Base-by-base conservation (phyloP, 2,888 invertebrate species). In the Trichogramma evanescens region DNA sequence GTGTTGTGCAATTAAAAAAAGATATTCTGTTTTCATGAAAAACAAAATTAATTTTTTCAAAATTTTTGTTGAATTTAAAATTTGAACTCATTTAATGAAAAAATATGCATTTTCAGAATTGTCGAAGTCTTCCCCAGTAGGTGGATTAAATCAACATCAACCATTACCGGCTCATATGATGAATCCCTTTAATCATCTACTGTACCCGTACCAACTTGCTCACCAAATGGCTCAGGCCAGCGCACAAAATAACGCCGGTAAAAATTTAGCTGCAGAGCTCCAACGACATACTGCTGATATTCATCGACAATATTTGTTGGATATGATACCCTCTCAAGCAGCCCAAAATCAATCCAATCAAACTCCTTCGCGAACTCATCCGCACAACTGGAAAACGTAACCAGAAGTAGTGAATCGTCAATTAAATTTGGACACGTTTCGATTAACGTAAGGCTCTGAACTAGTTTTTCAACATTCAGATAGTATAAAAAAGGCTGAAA, bases 231-330 rank as follows among this genome's bases (percentile, higher is more conserved):
- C 89, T 65, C 89, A 89, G 77, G 89, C 89, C 65, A 84, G 81
- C 6, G 13, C 13, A 13, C 13, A 13, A 13, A 13, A 13, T 13
- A 13, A 13, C 13, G 80, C 79, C 59, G 78, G 79, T 13, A 79
- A 80, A 59, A 46, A 46, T 9, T 13, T 46, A 10, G 10, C 46
- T 9, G 89, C 87, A 1, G 93, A 93, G 69, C 83, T 93, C 77
- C 93, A 92, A 77, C 85, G 92, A 68, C 82, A 82, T 66, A 91
- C 92, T 63, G 91, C 91, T 4, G 92, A 93, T 38, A 82, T 93
- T 66, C 96, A 96, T 81, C 84, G 96, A 59, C 96, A 96, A 82
- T 96, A 96, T 82, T 84, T 97, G 73, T 84, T 97, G 65, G 96
- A 97, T 79, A 95, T 97, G 94, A 93, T 96, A 73, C 93, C 94